Percentiles rank a stretch among this genome's conserved stretches.
These are phyloP conservation scores for Pristiophorus japonicus DNA, from an alignment of 2,113 vertebrate genomes.

Conservation along the genomic window DNA sequence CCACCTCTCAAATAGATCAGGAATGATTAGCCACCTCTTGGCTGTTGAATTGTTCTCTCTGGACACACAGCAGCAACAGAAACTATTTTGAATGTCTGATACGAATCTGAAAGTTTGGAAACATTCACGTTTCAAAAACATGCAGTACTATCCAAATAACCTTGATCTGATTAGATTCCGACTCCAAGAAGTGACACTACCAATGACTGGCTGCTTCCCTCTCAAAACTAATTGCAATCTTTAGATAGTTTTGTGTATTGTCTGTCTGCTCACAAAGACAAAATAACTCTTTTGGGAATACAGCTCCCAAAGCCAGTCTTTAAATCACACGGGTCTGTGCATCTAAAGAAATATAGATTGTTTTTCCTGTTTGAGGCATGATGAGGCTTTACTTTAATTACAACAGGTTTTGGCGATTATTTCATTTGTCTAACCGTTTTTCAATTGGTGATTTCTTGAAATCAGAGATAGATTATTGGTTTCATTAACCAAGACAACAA, in stretches of 20 bases:
- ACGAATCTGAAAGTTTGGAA: background rate
- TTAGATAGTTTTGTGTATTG: constrained; percentile 29
- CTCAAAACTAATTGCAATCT: constrained; percentile 18
- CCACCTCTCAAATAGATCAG: background rate
- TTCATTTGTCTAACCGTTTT: background rate
- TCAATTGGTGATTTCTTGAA: background rate
- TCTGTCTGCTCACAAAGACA: constrained; percentile 32
- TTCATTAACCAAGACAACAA: background rate
- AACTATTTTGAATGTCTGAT: background rate
- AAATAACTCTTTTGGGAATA: constrained; percentile 23
- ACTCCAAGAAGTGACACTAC: background rate
- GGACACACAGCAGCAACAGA: background rate
- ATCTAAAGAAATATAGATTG: background rate
- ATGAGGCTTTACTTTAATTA: background rate
- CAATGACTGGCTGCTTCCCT: background rate
- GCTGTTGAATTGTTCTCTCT: background rate
- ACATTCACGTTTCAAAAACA: constrained; percentile 21
- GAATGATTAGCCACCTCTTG: background rate
- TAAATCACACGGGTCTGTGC: background rate
- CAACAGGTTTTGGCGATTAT: constrained; percentile 8
- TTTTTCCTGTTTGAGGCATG: background rate
- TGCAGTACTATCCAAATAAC: constrained; percentile 5
- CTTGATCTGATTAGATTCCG: constrained; percentile 27
- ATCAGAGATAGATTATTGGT: background rate
- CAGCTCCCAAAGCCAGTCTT: constrained; percentile 1